A percentile compares a stretch with the other conserved stretches of the same genome.
Conservation (phyloP, 1,140 invertebrate species). For the Cherax quadricarinatus region DNA sequence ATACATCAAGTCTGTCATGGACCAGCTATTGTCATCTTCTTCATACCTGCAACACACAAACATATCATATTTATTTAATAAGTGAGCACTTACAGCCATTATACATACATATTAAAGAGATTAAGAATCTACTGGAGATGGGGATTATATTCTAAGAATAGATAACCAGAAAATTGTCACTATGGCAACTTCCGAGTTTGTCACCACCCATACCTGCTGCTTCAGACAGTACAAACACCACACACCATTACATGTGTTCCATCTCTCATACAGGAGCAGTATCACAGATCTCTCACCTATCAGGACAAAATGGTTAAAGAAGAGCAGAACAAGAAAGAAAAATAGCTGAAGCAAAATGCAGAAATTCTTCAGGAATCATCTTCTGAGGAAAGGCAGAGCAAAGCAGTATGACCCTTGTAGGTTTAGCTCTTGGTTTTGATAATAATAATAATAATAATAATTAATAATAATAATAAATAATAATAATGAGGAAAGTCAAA, state of each 20-base stretch:
- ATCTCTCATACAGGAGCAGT: slow-evolving; percentile 75
- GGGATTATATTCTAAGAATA: slow-evolving; percentile 78
- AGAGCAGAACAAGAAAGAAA: slow-evolving; percentile 51
- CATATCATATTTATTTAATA: too few relatives aligned
- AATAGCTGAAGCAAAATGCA: slow-evolving; percentile 47
- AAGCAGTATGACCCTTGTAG: too few relatives aligned
- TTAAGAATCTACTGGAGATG: slow-evolving; percentile 71
- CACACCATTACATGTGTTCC: slow-evolving; percentile 78
- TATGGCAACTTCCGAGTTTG: slow-evolving; percentile 78
- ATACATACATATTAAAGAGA: not conserved
- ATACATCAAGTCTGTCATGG: slow-evolving; percentile 55
- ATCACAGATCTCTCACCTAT: slow-evolving; percentile 75
- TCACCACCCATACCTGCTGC: slow-evolving; percentile 78
- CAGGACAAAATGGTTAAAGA: slow-evolving; percentile 71
- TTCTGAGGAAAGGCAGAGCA: not conserved
- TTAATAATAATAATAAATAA: too few relatives aligned
- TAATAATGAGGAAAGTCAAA: not conserved
- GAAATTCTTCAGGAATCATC: slow-evolving; percentile 18
- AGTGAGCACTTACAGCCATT: too few relatives aligned
- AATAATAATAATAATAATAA: too few relatives aligned
- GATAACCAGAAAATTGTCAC: slow-evolving; percentile 79
- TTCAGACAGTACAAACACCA: slow-evolving; percentile 75
- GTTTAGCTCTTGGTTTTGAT: too few relatives aligned
- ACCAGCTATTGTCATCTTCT: slow-evolving; percentile 61
- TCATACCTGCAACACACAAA: slow-evolving; percentile 44